These are phyloP conservation scores for Papilio xuthus DNA, from an alignment of 1,140 invertebrate genomes.

Conservation along the genomic window DNA sequence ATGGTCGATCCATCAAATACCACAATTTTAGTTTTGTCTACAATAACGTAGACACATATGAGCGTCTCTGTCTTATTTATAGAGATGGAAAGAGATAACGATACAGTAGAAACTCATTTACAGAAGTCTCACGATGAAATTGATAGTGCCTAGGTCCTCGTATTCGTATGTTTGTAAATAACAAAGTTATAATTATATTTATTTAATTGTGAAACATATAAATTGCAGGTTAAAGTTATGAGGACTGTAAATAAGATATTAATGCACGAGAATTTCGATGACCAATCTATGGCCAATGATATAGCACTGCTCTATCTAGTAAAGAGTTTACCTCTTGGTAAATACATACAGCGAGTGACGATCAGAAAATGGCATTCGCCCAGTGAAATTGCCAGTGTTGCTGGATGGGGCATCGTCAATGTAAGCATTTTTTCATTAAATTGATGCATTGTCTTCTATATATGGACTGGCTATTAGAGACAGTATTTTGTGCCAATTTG, in stretches of 20 bases:
- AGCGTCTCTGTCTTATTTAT: too few species aligned
- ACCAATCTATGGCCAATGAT: conserved; percentile 38
- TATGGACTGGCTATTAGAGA: too few species aligned
- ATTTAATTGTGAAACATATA: background rate
- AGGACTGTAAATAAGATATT: conserved; percentile 23
- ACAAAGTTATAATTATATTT: background rate
- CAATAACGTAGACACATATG: too few species aligned
- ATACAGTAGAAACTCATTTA: too few species aligned
- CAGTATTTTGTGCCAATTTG: too few species aligned
- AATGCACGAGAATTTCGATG: conserved; percentile 32
- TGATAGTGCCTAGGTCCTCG: too few species aligned
- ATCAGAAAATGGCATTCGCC: conserved; percentile 30
- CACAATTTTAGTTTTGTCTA: too few species aligned
- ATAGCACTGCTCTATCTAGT: conserved; percentile 31
- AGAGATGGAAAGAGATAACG: too few species aligned
- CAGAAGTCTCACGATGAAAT: too few species aligned
- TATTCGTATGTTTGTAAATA: background rate
- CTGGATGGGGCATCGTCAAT: conserved; percentile 40
- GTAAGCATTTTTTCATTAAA: conserved; percentile 35
- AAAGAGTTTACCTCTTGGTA: conserved; percentile 19
- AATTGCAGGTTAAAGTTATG: conserved; percentile 27
- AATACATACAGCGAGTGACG: conserved; percentile 30
- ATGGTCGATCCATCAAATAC: too few species aligned
- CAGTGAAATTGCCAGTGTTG: background rate
- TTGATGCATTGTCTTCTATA: too few species aligned